Evolutionary conservation across 1,140 invertebrate species (phyloP).

Genomic region (Watersipora subatra): DNA sequence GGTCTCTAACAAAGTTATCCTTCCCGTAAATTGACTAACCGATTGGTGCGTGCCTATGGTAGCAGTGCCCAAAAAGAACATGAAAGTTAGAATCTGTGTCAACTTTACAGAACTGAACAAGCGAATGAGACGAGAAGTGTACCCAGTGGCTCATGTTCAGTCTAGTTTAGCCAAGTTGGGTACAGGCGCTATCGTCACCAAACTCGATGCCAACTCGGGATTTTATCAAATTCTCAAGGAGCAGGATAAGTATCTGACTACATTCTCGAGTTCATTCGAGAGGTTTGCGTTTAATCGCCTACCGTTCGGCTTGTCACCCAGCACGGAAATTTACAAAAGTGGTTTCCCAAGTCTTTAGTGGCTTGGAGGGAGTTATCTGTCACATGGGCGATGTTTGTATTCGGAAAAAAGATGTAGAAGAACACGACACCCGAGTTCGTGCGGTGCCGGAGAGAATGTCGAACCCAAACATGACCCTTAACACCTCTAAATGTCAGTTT

Average conservation of each 20-base stretch:
- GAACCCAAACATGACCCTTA: slow-evolving; percentile 20
- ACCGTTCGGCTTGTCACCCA: slow-evolving; percentile 34
- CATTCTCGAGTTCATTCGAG: slow-evolving; percentile 40
- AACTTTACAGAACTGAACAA: slow-evolving; percentile 20
- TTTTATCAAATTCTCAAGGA: slow-evolving; percentile 4
- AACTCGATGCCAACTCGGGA: background rate
- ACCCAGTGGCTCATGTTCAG: background rate
- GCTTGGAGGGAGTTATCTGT: slow-evolving; percentile 4
- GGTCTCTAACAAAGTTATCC: slow-evolving; percentile 18
- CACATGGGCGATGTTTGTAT: slow-evolving; percentile 22
- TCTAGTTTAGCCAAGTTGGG: background rate
- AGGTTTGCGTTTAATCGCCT: slow-evolving; percentile 28
- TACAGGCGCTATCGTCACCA: background rate
- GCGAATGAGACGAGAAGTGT: background rate
- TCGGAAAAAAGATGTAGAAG: slow-evolving; percentile 11
- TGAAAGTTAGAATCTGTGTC: slow-evolving; percentile 35
- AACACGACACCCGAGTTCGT: slow-evolving; percentile 17
- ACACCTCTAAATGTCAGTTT: too few species aligned
- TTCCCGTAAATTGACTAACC: slow-evolving; percentile 15
- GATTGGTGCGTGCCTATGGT: slow-evolving; percentile 19
- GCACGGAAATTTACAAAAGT: slow-evolving; percentile 13
- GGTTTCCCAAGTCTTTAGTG: slow-evolving; percentile 12
- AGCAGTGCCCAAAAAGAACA: slow-evolving; percentile 14
- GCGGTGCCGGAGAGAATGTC: slow-evolving; percentile 17
- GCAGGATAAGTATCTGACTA: slow-evolving; percentile 23